A percentile compares a stretch with the other conserved stretches of the same genome.
phyloP scores from a whole-genome alignment of 1,140 invertebrate species.

The Caenorhabditis latens region DNA sequence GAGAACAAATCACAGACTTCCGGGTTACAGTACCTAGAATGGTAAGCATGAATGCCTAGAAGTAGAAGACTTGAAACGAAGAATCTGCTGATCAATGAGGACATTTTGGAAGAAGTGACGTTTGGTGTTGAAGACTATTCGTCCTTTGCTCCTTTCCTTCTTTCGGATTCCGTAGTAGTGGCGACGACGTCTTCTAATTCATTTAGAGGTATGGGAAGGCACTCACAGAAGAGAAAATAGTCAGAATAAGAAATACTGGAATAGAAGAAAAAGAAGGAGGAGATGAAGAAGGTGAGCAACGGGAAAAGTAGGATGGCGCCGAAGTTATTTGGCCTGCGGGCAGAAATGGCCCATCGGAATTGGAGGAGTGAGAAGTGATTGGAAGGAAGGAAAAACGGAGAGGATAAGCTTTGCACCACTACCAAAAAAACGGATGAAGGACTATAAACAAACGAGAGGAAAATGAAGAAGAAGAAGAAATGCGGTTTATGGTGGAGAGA shows the following conservation, averaged over 20 bases:
- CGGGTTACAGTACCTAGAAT: slow-evolving; percentile 18
- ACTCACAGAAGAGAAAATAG: background rate
- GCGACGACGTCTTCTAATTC: slow-evolving; percentile 33
- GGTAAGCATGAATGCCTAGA: background rate
- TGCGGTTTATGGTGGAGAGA: background rate
- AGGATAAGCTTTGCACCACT: background rate
- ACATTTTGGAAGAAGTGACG: slow-evolving; percentile 27
- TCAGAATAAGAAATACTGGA: background rate
- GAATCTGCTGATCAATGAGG: slow-evolving; percentile 24
- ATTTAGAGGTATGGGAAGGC: slow-evolving; percentile 22
- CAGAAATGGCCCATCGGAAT: slow-evolving; percentile 3
- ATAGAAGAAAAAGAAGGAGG: background rate
- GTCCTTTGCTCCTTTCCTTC: slow-evolving; percentile 39
- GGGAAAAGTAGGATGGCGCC: background rate
- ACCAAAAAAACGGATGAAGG: slow-evolving; percentile 17
- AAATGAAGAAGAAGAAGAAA: background rate
- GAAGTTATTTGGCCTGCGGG: slow-evolving; percentile 46
- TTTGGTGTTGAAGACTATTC: background rate
- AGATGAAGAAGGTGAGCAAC: background rate
- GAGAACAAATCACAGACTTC: too few species aligned
- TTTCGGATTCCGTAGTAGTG: background rate
- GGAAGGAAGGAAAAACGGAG: slow-evolving; percentile 1
- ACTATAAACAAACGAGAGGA: slow-evolving; percentile 35
- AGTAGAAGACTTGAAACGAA: background rate
- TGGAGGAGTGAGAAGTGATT: slow-evolving; percentile 28